Evolutionary conservation across 2,888 invertebrate genomes (phyloP).

Genomic region (Acleris emargana): DNA sequence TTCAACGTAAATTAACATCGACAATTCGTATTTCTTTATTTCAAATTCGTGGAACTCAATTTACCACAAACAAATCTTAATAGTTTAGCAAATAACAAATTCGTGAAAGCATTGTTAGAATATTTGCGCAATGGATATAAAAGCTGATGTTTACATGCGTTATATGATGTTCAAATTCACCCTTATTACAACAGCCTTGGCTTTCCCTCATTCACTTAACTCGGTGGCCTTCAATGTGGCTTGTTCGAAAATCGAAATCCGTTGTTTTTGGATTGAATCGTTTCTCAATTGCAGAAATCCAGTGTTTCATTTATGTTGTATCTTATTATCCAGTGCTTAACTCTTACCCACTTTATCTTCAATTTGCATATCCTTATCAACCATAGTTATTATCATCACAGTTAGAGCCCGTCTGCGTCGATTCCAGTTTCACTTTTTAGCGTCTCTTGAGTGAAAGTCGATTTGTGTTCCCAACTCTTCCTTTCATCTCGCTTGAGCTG

Average conservation of each 20-base stretch:
- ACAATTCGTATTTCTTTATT: constrained; percentile 54
- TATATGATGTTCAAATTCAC: constrained; percentile 49
- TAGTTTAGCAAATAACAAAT: constrained; percentile 8
- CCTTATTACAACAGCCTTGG: constrained; percentile 46
- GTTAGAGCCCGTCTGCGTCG: constrained; percentile 59
- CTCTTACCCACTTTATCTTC: constrained; percentile 35
- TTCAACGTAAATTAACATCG: constrained; percentile 48
- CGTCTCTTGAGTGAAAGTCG: constrained; percentile 75
- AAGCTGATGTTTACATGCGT: constrained; percentile 41
- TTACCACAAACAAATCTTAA: constrained; percentile 18
- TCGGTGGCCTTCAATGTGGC: constrained; percentile 55
- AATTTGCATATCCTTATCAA: constrained; percentile 30
- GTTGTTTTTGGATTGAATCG: constrained; percentile 30
- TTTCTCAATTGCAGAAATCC: constrained; percentile 19
- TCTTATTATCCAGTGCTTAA: constrained; percentile 22
- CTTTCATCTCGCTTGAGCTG: constrained; percentile 62
- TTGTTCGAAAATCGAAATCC: constrained; percentile 41
- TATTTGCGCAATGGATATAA: constrained; percentile 6
- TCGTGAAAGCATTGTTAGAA: constrained; percentile 14
- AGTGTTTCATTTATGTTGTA: constrained; percentile 9
- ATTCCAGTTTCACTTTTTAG: constrained; percentile 82
- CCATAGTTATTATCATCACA: constrained; percentile 51
- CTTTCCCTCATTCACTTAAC: constrained; percentile 52
- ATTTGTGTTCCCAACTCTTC: constrained; percentile 71
- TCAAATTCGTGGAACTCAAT: constrained; percentile 51